These are phyloP conservation scores for Halocynthia roretzi DNA, from an alignment of 23 tunicate genomes.

Conservation along the genomic window DNA sequence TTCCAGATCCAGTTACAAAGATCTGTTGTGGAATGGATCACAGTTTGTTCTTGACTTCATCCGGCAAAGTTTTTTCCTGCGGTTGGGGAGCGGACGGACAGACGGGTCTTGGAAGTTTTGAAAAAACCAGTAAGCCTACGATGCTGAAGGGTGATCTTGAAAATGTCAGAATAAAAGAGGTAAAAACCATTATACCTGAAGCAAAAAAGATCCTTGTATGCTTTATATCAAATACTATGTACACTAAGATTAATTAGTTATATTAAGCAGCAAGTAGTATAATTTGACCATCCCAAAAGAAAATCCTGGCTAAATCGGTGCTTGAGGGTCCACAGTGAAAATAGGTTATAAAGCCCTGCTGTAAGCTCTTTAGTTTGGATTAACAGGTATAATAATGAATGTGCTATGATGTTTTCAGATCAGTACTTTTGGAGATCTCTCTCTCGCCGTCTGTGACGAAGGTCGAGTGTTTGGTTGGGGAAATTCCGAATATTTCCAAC, in stretches of 20 bases:
- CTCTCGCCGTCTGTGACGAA: conserved; percentile 56
- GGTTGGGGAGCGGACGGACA: conserved; percentile 98
- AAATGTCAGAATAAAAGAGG: conserved; percentile 40
- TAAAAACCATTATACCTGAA: not conserved
- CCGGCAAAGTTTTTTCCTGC: conserved; percentile 66
- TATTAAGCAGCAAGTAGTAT: too few relatives aligned
- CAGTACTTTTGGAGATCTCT: conserved; percentile 68
- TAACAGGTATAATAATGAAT: too few relatives aligned
- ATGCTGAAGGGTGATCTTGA: conserved; percentile 56
- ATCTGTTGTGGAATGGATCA: conserved; percentile 93
- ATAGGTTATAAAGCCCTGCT: too few relatives aligned
- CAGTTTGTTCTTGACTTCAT: conserved; percentile 58
- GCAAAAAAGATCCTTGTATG: too few relatives aligned
- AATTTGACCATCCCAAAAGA: too few relatives aligned
- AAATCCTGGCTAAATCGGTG: too few relatives aligned
- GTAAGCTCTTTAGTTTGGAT: too few relatives aligned
- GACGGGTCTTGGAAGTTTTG: conserved; percentile 56
- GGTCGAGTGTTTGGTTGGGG: conserved; percentile 91
- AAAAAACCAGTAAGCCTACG: conserved; percentile 33
- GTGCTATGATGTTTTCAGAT: not conserved
- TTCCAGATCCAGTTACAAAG: conserved; percentile 43
- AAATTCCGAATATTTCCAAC: conserved; percentile 76
- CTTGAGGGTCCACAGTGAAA: too few relatives aligned
- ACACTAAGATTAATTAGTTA: too few relatives aligned
- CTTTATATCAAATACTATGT: too few relatives aligned